Conservation (phyloP, 2,888 invertebrate genomes). For the Callyntrura sp. region DNA sequence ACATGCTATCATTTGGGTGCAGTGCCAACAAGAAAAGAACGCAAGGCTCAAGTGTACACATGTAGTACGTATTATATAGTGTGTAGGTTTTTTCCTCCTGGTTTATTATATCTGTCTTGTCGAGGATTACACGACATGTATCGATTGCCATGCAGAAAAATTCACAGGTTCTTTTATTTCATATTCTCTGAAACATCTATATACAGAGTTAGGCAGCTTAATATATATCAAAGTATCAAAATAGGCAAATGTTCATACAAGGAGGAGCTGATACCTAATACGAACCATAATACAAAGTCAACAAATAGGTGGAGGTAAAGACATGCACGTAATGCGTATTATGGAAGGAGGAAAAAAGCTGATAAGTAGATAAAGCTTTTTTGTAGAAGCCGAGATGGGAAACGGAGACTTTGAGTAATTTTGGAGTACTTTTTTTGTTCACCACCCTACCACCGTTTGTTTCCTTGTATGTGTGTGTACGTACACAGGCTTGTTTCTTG, state of each 20-base stretch:
- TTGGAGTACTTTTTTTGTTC: conserved; percentile 62
- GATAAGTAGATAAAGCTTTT: conserved; percentile 54
- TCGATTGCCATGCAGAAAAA: conserved; percentile 78
- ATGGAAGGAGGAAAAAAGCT: conserved; percentile 3
- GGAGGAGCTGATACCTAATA: not conserved
- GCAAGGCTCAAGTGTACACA: conserved; percentile 65
- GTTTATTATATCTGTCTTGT: conserved; percentile 72
- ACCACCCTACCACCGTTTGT: conserved; percentile 15
- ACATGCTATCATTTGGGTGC: too few species aligned
- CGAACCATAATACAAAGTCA: not conserved
- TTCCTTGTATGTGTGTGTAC: not conserved
- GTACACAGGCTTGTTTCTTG: not conserved
- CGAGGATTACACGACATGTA: conserved; percentile 76
- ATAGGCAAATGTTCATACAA: not conserved
- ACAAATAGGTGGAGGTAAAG: conserved; percentile 6
- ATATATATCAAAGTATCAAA: not conserved
- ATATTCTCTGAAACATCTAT: conserved; percentile 16
- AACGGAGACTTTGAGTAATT: conserved; percentile 72
- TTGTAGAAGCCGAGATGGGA: conserved; percentile 17
- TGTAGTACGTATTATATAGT: conserved; percentile 34
- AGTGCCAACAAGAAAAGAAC: conserved; percentile 53
- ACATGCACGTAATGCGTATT: conserved; percentile 15
- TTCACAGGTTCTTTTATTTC: conserved; percentile 78
- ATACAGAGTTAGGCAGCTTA: too few species aligned
- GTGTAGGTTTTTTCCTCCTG: conserved; percentile 12